A percentile compares a stretch with the other conserved stretches of the same genome.
Conservation (phyloP, 2,797 vertebrate species). For the Dendrocincla fuliginosa region DNA sequence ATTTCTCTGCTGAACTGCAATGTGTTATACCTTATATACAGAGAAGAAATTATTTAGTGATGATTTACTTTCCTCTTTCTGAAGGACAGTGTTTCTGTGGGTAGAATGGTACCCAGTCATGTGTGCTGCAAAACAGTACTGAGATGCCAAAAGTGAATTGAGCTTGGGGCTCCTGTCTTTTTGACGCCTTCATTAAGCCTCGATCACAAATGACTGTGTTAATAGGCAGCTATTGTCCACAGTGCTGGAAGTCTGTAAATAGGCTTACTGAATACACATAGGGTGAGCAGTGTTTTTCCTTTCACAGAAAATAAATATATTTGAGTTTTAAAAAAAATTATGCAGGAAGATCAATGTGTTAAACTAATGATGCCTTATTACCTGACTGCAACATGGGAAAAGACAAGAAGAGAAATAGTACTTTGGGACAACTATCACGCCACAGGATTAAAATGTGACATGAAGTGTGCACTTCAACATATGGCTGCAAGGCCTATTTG, state of each 20-base stretch:
- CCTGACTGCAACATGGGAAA: background rate
- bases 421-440: background rate
- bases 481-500: background rate
- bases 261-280: background rate
- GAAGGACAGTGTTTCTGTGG: background rate
- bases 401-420: background rate
- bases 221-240: background rate
- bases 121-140: background rate
- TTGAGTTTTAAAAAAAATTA: background rate
- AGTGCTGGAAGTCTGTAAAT: background rate
- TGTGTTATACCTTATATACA: background rate
- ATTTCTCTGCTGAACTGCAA: background rate
- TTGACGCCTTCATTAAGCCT: background rate
- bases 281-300: background rate
- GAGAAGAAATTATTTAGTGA: background rate
- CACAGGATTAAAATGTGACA: background rate
- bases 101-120: background rate
- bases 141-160: background rate
- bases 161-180: background rate
- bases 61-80: background rate
- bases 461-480: background rate
- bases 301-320: background rate
- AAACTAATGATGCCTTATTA: background rate
- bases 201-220: fast-evolving
- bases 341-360: background rate